These are phyloP conservation scores for Xenops minutus DNA, from an alignment of 2,797 vertebrate species.

Conservation along the genomic window DNA sequence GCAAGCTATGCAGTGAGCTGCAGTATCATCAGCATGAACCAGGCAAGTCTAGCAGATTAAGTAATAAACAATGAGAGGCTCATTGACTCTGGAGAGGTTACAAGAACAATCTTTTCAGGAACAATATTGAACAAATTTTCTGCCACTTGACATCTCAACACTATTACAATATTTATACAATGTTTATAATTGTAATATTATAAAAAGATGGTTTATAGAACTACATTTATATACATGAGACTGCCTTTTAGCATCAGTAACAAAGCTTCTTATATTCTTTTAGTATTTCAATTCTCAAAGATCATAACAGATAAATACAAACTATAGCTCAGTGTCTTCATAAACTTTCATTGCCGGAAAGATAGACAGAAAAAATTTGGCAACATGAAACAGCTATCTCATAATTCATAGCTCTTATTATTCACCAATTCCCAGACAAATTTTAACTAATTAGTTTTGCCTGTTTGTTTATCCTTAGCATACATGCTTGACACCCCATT, in stretches of 20 bases:
- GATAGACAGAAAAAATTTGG: neutral
- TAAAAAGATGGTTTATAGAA: neutral
- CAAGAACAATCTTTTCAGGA: neutral
- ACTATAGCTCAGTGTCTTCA: neutral
- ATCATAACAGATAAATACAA: neutral
- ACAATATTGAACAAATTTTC: neutral
- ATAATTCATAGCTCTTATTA: slow-evolving; percentile 2
- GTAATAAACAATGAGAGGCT: neutral
- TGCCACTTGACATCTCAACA: neutral
- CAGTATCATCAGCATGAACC: neutral
- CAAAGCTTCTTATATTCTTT: neutral
- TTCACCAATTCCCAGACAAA: slow-evolving; percentile 21
- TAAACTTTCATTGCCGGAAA: neutral
- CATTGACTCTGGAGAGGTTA: neutral
- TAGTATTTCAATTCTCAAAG: neutral
- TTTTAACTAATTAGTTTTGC: slow-evolving; percentile 32
- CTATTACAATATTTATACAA: neutral
- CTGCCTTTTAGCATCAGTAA: neutral
- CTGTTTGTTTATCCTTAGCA: slow-evolving; percentile 27
- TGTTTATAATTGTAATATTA: neutral
- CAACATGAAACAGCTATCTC: neutral
- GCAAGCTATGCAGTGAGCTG: neutral
- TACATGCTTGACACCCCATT: neutral
- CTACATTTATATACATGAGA: neutral
- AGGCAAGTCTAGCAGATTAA: neutral